Conservation (phyloP, 2,888 invertebrate species). For the Eupithecia inturbata region DNA sequence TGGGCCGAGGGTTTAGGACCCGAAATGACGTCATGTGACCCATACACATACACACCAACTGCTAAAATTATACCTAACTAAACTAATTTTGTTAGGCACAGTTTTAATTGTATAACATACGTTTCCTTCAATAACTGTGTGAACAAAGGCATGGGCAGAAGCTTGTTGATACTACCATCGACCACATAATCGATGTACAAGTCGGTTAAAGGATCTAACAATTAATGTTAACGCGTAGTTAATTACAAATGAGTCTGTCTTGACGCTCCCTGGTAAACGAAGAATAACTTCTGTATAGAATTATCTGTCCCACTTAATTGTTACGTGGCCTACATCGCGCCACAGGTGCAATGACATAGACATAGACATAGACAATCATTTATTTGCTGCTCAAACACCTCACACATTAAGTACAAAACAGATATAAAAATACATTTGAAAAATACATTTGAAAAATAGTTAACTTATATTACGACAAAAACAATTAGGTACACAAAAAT, state of each 20-base stretch:
- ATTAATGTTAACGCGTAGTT: neutral
- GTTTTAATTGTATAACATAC: neutral
- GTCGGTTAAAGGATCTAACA: neutral
- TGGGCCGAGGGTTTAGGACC: conserved; percentile 36
- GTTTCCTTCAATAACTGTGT: neutral
- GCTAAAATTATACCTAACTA: neutral
- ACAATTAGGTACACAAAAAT: no score
- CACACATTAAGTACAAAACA: no score
- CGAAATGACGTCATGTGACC: neutral
- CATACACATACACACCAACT: neutral
- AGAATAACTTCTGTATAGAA: conserved; percentile 21
- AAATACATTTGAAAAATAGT: no score
- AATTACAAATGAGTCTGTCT: neutral
- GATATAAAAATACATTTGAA: no score
- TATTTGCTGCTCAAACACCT: no score
- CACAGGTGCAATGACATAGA: no score
- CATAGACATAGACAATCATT: no score
- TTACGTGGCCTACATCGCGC: conserved; percentile 29
- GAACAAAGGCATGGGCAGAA: neutral
- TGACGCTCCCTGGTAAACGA: neutral
- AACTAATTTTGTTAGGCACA: neutral
- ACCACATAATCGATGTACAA: neutral
- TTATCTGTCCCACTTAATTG: conserved; percentile 23
- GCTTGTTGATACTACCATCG: neutral
- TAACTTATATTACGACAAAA: no score